These are phyloP conservation scores for Coracias cyanogaster DNA, from an alignment of 2,797 vertebrate genomes.

Conservation along the genomic window DNA sequence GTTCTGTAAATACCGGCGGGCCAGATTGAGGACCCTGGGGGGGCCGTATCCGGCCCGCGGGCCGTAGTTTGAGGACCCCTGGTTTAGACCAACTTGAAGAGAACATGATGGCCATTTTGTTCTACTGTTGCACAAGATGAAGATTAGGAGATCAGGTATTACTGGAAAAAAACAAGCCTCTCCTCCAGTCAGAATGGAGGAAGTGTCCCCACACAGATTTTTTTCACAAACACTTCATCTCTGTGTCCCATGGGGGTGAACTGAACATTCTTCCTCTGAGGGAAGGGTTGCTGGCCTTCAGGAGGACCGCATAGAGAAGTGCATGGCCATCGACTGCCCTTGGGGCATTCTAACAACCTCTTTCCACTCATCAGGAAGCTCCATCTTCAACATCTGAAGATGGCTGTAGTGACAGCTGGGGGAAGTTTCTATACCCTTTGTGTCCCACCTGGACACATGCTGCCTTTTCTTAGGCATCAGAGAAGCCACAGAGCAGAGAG, in stretches of 20 bases:
- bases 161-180: background rate
- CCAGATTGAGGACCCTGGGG: too few relatives aligned
- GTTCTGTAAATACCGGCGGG: too few relatives aligned
- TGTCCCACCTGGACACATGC: background rate
- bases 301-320: background rate
- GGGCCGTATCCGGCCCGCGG: too few relatives aligned
- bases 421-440: background rate
- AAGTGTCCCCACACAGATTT: background rate
- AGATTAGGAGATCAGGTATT: background rate
- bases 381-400: background rate
- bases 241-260: background rate
- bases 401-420: background rate
- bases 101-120: background rate
- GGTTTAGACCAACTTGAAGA: background rate
- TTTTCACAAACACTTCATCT: background rate
- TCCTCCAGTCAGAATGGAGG: background rate
- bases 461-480: background rate
- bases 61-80: too few relatives aligned
- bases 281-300: background rate
- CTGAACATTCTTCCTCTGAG: background rate
- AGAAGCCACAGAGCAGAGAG: background rate
- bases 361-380: background rate
- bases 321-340: rapidly evolving
- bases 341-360: rapidly evolving
- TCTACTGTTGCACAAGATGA: background rate